Base-by-base conservation (phyloP, 2,888 invertebrate species). In the Metalampra italica region DNA sequence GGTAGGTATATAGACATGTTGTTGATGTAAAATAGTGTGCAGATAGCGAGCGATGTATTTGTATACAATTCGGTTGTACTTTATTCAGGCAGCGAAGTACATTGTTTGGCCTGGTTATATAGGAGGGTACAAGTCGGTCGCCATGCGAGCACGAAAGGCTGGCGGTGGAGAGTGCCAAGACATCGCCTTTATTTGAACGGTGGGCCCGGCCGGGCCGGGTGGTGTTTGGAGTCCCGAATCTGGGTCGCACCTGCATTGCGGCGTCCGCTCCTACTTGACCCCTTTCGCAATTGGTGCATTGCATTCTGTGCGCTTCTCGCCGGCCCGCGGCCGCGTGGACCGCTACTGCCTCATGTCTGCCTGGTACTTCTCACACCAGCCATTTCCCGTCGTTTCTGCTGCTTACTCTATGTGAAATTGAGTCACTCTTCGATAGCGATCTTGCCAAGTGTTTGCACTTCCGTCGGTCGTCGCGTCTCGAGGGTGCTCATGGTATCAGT, bases 201-300 rank as follows among this genome's bases (percentile, higher is more conserved):
- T 43, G 29, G 29, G 37, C 34, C 8, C 11, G 45, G 43, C 34
- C 34, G 43, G 36, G n/a, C n/a, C n/a, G 14, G 36, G 36, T 9
- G 39, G 39, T 36, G 32, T 32, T 14, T 29, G 44, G 41, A 42
- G 47, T 43, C 45, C 47, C 45, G 43, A 39, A 46, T 48, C 70
- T 80, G 75, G 83, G 85, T 75, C 84, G 81, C 78, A 78, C 81
- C 85, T 84, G 85, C 85, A 85, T 58, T 85, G 85, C 85, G 78
- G 66, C 56, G 52, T 30, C 50, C 46, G 46, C 52, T 52, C 62
- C 55, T 60, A 55, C 75, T 71, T 69, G 77, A 74, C 78, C 78
- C 67, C 65, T 66, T 76, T 72, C 57, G 51, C 56, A 57, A 64
- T 58, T 67, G 69, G 58, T 70, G 72, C 77, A 72, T 57, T 74